Conservation (phyloP, 2,888 invertebrate species). For the Eretmocerus hayati region DNA sequence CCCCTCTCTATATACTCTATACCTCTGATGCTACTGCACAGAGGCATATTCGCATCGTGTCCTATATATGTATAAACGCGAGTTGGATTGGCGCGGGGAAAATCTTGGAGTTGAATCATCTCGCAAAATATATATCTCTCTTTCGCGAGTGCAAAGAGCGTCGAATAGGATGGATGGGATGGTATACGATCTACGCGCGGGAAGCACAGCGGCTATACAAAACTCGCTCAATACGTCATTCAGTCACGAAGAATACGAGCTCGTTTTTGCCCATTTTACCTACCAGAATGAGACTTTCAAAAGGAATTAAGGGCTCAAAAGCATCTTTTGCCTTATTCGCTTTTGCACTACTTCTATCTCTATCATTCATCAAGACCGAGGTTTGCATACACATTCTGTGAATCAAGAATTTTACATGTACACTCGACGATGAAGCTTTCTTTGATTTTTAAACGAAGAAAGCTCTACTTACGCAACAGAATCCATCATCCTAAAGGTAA, state of each 20-base stretch:
- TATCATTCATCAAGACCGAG: too few species aligned
- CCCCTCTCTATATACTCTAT: too few species aligned
- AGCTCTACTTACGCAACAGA: neutral
- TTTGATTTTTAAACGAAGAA: neutral
- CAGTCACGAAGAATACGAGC: slow-evolving; percentile 45
- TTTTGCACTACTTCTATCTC: neutral
- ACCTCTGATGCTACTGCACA: too few species aligned
- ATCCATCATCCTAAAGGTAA: too few species aligned
- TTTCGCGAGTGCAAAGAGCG: slow-evolving; percentile 19
- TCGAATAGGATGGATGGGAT: slow-evolving; percentile 4
- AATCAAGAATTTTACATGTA: too few species aligned
- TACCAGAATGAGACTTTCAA: slow-evolving; percentile 47
- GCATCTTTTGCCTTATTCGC: slow-evolving; percentile 27
- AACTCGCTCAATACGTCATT: slow-evolving; percentile 47
- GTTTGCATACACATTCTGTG: too few species aligned
- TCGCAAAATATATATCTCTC: too few species aligned
- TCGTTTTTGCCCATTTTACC: slow-evolving; percentile 43
- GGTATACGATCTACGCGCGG: too few species aligned
- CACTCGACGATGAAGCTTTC: neutral
- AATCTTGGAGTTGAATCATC: too few species aligned
- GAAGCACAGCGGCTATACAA: slow-evolving; percentile 41
- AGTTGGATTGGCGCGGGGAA: too few species aligned
- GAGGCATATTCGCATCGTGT: too few species aligned
- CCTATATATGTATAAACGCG: too few species aligned
- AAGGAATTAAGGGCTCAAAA: slow-evolving; percentile 48